These are phyloP conservation scores for Strigops habroptila DNA, from an alignment of 2,113 vertebrate genomes.

Conservation along the genomic window DNA sequence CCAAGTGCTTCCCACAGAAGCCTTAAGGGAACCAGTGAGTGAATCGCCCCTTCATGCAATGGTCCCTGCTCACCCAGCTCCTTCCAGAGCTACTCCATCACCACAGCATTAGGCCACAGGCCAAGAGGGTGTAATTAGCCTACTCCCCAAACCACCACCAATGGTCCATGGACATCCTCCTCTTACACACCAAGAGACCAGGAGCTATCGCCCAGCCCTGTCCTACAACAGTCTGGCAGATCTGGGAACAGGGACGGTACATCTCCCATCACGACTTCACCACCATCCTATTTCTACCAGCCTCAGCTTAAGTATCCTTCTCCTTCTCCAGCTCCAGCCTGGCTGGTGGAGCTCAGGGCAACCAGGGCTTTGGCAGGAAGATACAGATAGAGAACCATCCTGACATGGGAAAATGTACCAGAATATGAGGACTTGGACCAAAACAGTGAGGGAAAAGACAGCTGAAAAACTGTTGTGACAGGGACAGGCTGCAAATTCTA, in stretches of 20 bases:
- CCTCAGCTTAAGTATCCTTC: background rate
- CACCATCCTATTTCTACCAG: background rate
- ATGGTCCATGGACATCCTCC: background rate
- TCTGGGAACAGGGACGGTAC: background rate
- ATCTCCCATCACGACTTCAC: background rate
- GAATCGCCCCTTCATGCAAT: background rate
- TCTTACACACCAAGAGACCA: background rate
- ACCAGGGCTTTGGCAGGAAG: background rate
- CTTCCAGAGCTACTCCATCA: background rate
- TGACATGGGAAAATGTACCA: accelerated
- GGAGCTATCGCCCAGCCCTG: background rate
- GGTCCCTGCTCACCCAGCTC: background rate
- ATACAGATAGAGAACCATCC: background rate
- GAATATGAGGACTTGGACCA: background rate
- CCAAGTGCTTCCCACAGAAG: background rate
- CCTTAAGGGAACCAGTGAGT: background rate
- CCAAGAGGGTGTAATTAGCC: background rate
- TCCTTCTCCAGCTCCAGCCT: background rate
- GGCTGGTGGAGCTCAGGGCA: background rate
- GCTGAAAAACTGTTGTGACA: background rate
- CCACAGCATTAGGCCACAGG: background rate
- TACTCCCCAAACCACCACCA: background rate
- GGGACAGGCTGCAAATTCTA: background rate
- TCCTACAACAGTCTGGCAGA: background rate
- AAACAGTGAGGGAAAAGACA: background rate